Conservation (phyloP, 2,797 vertebrate species). For the Phylloscopus collybita region DNA sequence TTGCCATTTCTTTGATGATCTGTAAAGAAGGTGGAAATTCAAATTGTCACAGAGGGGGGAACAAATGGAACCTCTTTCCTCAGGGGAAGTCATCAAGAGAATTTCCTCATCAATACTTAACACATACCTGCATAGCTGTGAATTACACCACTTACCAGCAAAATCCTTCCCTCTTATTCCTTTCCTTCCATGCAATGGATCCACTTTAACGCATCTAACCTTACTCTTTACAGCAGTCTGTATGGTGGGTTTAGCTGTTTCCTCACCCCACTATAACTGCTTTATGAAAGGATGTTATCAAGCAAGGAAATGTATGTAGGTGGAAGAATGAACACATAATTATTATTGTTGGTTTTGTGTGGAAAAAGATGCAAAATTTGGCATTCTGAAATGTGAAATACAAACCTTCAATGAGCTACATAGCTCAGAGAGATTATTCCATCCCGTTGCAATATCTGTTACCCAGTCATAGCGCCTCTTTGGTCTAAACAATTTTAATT, state of each 20-base stretch:
- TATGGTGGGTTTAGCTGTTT: background rate
- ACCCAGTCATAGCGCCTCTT: slow-evolving; percentile 65
- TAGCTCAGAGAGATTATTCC: slow-evolving; percentile 61
- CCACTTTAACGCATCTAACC: background rate
- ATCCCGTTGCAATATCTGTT: slow-evolving; percentile 53
- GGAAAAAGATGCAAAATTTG: slow-evolving; percentile 14
- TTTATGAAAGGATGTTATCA: slow-evolving; percentile 12
- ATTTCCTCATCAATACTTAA: background rate
- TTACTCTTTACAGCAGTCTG: background rate
- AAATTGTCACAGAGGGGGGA: background rate
- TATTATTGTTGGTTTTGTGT: slow-evolving; percentile 17
- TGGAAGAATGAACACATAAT: background rate
- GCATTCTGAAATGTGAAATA: slow-evolving; percentile 49
- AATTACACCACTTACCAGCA: background rate
- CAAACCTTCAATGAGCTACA: background rate
- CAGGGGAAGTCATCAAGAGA: background rate
- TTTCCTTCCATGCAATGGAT: background rate
- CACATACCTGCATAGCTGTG: background rate
- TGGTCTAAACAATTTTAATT: slow-evolving; percentile 80
- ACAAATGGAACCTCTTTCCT: background rate
- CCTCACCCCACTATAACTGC: background rate
- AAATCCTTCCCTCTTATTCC: background rate
- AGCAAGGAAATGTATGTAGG: background rate
- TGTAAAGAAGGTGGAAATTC: background rate
- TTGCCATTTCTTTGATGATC: background rate